Evolutionary conservation across 2,797 vertebrate genomes (phyloP), one percentile per base, ranked within the genome.

Genomic region (Fundulus diaphanus): DNA sequence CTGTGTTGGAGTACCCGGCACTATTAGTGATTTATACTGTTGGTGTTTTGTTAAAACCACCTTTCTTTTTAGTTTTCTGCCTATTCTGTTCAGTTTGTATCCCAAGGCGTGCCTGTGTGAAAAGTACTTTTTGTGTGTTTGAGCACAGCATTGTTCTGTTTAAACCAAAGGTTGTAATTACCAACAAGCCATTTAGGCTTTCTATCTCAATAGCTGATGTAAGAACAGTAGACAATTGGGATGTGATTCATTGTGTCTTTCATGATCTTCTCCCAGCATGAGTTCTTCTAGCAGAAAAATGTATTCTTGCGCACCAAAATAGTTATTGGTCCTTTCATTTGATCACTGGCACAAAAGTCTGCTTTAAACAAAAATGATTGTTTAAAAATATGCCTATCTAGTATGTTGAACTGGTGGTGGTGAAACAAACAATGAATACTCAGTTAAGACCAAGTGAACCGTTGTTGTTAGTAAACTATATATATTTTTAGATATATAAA

Each of bases 111-210:
- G 13, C 68, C 33, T 67, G 51, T 72, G 44, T 77, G 35, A 70
- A 51, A 72, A 22, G 4, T 31, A 42, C 48, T 18, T 33, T 51
- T 7, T 6, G 70, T 78, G 63, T 35, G 33, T 81, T 57, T 63
- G 46, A 78, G 71, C 69, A 80, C 70, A 83, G 49, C 68, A 16
- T 15, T 13, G 22, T 48, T 76, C 57, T 49, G 3, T 61, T 42
- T 51, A 68, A 77, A 73, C 33, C 35, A 35, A 27, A 71, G 73
- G 51, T 68, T 68, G 59, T 67, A 59, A 74, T 70, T 74, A 66
- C 37, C 66, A 68, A 56, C 67, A 72, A 63, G 31, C n/a, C 61
- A 44, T 54, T 82, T 79, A 77, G 54, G 82, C 22, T 71, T 42
- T 71, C 57, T 68, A 76, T 78, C 16, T 74, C 27, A 67, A 48